Percentiles rank a stretch among this genome's conserved stretches.
These are phyloP conservation scores for Mus caroli DNA, from an alignment of 2,797 vertebrate genomes.

Conservation along the genomic window DNA sequence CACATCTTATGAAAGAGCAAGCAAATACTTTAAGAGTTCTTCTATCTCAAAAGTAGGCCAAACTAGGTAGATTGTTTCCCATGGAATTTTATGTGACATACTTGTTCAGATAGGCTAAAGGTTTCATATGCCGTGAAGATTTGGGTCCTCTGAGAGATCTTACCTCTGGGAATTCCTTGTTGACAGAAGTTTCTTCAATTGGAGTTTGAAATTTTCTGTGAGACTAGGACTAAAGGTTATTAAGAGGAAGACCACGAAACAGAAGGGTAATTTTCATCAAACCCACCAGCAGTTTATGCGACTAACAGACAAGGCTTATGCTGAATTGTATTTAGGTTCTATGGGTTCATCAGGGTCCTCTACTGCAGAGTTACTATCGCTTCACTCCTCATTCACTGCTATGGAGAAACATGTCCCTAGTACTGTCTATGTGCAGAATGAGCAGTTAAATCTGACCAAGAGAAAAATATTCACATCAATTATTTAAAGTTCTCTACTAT, in stretches of 20 bases:
- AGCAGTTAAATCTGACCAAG: not conserved
- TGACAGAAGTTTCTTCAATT: not conserved
- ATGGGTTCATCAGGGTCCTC: not conserved
- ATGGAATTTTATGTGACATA: constrained; percentile 48
- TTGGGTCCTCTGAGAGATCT: not conserved
- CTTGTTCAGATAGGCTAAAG: not conserved
- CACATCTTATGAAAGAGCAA: constrained; percentile 70
- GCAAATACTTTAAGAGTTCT: constrained; percentile 75
- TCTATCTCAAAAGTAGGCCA: constrained; percentile 47
- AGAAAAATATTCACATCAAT: not conserved
- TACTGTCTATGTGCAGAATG: not conserved
- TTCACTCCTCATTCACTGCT: not conserved
- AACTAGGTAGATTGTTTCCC: constrained; percentile 61
- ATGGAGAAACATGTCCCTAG: not conserved
- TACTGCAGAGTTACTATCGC: not conserved
- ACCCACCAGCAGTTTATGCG: not conserved
- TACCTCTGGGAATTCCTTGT: not conserved
- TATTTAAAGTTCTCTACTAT: constrained; percentile 6
- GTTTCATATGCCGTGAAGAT: not conserved
- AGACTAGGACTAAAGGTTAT: not conserved
- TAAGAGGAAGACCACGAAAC: not conserved
- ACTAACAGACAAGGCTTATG: not conserved
- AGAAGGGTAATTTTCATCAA: not conserved
- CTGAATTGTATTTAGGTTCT: not conserved
- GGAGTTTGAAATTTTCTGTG: not conserved